phyloP scores from a whole-genome alignment of 2,797 vertebrate genomes.

The Oreonectes daqikongensis region DNA sequence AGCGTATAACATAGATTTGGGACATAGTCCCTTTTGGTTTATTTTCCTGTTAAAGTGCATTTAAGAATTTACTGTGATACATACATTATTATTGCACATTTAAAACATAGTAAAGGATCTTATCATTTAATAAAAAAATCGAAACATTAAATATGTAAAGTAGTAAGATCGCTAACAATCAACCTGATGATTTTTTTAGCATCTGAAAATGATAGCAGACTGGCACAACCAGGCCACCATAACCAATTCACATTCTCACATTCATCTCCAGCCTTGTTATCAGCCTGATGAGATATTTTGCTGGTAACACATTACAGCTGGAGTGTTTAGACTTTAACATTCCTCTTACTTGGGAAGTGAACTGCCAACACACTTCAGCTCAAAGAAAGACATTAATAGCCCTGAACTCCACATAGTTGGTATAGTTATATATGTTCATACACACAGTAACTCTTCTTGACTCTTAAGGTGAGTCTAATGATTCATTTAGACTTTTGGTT shows the following conservation, averaged over 20 bases:
- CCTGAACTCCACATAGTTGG: not conserved
- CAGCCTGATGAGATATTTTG: slow-evolving; percentile 59
- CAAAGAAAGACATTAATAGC: slow-evolving; percentile 1
- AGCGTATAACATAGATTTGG: too few relatives aligned
- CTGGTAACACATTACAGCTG: not conserved
- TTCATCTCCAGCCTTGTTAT: slow-evolving; percentile 60
- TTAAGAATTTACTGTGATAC: too few relatives aligned
- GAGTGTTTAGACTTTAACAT: not conserved
- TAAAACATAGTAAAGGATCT: not conserved
- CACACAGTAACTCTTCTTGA: not conserved
- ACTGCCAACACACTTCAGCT: not conserved
- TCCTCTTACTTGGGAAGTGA: not conserved
- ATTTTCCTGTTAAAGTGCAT: too few relatives aligned
- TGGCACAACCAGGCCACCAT: not conserved
- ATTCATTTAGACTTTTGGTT: slow-evolving; percentile 24
- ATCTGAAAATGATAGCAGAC: not conserved
- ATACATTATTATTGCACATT: not conserved
- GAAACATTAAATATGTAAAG: not conserved
- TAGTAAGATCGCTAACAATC: not conserved
- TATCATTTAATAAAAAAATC: too few relatives aligned
- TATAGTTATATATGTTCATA: slow-evolving; percentile 18
- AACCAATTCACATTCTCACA: not conserved
- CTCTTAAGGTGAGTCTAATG: not conserved
- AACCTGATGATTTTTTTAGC: not conserved
- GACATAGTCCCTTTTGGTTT: too few relatives aligned